Evolutionary conservation across 2,113 vertebrate genomes (phyloP).

Genomic region (Rhea pennata): DNA sequence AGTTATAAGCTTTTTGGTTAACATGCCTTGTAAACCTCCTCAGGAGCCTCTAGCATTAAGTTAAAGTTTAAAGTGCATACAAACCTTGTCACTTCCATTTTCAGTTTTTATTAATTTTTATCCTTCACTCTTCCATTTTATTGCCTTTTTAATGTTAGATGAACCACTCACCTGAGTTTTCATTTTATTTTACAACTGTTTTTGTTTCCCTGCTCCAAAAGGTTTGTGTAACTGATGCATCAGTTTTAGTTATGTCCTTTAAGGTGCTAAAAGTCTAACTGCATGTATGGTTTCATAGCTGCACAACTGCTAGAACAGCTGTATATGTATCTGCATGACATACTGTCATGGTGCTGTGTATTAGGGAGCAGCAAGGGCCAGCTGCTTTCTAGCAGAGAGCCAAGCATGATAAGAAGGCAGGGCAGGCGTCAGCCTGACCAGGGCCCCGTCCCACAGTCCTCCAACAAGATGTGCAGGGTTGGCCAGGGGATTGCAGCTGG

Average conservation of each 20-base stretch:
- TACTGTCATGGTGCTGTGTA: not conserved
- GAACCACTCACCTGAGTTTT: not conserved
- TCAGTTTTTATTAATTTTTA: not conserved
- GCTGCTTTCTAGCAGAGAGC: not conserved
- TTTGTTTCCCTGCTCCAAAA: not conserved
- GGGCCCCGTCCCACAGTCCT: not conserved
- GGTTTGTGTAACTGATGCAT: not conserved
- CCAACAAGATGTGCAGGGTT: not conserved
- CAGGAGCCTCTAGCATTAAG: not conserved
- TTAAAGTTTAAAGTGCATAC: not conserved
- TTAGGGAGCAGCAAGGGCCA: not conserved
- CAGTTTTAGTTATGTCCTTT: not conserved
- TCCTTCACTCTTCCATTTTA: not conserved
- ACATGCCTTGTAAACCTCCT: not conserved
- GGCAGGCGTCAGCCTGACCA: not conserved
- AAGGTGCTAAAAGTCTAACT: not conserved
- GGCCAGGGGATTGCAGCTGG: not conserved
- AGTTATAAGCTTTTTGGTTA: not conserved
- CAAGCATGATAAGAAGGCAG: not conserved
- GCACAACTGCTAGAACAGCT: too few relatives aligned
- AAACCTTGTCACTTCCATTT: not conserved
- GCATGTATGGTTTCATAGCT: rapidly evolving
- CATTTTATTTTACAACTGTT: not conserved
- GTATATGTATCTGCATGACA: not conserved
- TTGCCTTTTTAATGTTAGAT: conserved; percentile 9